Conservation (phyloP, 1,140 invertebrate genomes). For the Argopecten irradians region DNA sequence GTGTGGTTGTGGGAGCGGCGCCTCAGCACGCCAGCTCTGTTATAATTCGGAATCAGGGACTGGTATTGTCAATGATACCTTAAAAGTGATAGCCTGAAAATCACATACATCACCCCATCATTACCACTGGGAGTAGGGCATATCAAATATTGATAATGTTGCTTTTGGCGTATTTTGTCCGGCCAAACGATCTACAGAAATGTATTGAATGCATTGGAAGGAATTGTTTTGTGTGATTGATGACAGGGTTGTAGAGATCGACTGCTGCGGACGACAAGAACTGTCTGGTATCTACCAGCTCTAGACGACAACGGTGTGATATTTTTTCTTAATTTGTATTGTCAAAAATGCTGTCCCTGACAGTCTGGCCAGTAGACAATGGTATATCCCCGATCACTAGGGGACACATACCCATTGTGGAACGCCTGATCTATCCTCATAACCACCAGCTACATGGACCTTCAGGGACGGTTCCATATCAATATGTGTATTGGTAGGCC, state of each 20-base stretch:
- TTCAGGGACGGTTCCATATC: neutral
- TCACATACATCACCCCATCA: neutral
- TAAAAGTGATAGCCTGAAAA: neutral
- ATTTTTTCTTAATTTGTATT: slow-evolving; percentile 4
- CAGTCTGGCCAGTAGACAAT: neutral
- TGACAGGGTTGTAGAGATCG: neutral
- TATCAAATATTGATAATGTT: slow-evolving; percentile 23
- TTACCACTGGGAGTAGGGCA: neutral
- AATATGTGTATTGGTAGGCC: no score
- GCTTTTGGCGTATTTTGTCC: slow-evolving; percentile 11
- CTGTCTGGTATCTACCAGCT: slow-evolving; percentile 5
- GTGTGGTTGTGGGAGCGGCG: neutral
- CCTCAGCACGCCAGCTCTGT: neutral
- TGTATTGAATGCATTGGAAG: neutral
- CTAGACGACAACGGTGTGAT: slow-evolving; percentile 6
- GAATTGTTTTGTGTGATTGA: slow-evolving; percentile 10
- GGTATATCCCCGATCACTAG: neutral
- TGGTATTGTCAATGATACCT: neutral
- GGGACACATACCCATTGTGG: neutral
- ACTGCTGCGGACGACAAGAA: neutral
- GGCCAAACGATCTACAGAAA: neutral
- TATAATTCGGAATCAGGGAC: neutral
- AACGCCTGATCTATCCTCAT: neutral
- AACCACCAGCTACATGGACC: neutral
- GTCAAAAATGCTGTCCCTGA: slow-evolving; percentile 7